phyloP scores from a whole-genome alignment of 2,797 vertebrate species.

The Centropyge bicolor region DNA sequence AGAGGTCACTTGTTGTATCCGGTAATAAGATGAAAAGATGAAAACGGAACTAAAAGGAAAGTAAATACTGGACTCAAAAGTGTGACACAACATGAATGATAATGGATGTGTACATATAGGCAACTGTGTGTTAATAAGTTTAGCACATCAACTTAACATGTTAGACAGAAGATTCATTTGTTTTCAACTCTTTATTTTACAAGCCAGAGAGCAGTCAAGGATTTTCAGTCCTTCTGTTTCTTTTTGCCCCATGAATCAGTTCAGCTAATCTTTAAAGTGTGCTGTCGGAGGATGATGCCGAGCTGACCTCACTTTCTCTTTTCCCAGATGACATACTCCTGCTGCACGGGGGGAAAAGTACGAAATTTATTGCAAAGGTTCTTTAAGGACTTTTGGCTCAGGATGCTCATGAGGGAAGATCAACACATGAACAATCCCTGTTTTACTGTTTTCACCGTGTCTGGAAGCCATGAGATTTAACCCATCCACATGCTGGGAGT shows the following conservation, averaged over 20 bases:
- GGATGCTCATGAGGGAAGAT: not conserved
- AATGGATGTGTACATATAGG: not conserved
- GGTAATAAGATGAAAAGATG: too few relatives aligned
- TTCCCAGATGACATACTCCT: constrained; percentile 44
- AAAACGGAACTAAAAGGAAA: not conserved
- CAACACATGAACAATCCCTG: constrained; percentile 9
- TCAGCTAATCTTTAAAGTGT: constrained; percentile 39
- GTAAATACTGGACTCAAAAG: not conserved
- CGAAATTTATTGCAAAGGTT: constrained; percentile 38
- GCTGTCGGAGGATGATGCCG: constrained; percentile 5
- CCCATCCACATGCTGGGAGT: constrained; percentile 16
- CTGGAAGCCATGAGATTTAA: constrained; percentile 19
- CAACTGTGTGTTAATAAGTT: not conserved
- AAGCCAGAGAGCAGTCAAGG: constrained; percentile 18
- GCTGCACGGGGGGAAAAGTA: constrained; percentile 5
- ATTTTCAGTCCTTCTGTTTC: constrained; percentile 27
- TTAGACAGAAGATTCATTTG: constrained; percentile 24
- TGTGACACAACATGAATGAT: not conserved
- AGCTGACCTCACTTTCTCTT: constrained; percentile 31
- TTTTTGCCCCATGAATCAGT: constrained; percentile 40
- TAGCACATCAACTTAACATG: not conserved
- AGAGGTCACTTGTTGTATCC: not conserved
- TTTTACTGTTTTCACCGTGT: constrained; percentile 15
- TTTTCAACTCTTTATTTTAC: constrained; percentile 28
- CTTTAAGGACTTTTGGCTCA: constrained; percentile 50